Percentiles rank a stretch among this genome's conserved stretches.
Conservation (phyloP, 2,888 invertebrate species). For the Melieria crassipennis region DNA sequence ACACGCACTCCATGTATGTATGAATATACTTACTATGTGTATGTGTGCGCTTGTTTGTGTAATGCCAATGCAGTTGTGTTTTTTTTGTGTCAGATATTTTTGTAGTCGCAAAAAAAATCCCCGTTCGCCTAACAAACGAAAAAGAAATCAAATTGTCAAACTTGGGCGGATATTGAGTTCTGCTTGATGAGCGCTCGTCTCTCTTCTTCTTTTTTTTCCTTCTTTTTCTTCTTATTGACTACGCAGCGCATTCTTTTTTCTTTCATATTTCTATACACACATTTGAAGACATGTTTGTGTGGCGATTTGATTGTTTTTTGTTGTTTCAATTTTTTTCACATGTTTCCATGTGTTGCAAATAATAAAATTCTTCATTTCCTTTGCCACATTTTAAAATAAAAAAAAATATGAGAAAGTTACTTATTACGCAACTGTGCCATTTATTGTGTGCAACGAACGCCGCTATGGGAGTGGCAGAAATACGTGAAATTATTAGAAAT, state of each 20-base stretch:
- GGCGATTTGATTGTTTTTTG: background rate
- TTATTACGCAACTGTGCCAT: slow-evolving; percentile 18
- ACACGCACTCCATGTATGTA: background rate
- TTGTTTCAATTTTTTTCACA: background rate
- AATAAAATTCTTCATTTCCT: slow-evolving; percentile 32
- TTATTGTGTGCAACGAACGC: slow-evolving; percentile 1
- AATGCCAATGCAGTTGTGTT: slow-evolving; percentile 9
- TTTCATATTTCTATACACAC: background rate
- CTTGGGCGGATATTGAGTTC: slow-evolving; percentile 28
- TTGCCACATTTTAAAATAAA: background rate
- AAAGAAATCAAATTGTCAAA: slow-evolving; percentile 22
- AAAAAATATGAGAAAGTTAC: slow-evolving; percentile 11
- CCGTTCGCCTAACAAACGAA: background rate
- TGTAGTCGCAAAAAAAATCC: background rate
- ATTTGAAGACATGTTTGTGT: background rate
- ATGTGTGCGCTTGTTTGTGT: slow-evolving; percentile 3
- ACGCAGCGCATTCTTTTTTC: slow-evolving; percentile 1
- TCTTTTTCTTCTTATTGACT: background rate
- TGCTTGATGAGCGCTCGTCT: slow-evolving; percentile 29
- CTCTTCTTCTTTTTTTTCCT: slow-evolving; percentile 12
- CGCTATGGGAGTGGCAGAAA: too few relatives aligned
- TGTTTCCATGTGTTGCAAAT: background rate
- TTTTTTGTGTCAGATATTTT: background rate
- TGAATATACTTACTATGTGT: background rate
- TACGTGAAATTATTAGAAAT: too few relatives aligned